Evolutionary conservation across 1,140 invertebrate genomes (phyloP).

Genomic region (Reticulitermes speratus): DNA sequence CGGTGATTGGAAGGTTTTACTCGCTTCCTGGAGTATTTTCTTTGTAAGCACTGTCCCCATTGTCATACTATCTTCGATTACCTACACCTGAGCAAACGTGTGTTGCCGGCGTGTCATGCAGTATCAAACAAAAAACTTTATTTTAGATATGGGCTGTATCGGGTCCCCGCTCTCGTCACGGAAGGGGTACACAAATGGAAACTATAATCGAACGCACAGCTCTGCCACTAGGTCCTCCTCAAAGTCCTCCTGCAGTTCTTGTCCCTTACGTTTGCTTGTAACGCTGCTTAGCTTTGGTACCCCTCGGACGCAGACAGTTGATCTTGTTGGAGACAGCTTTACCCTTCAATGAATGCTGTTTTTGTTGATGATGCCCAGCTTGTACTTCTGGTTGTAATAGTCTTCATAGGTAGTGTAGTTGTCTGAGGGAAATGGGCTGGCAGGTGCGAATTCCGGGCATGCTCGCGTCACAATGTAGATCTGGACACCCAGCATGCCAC

Average conservation of each 20-base stretch:
- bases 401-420: slow-evolving; percentile 70
- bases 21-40: no score
- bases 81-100: no score
- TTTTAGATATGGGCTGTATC: no score
- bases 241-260: slow-evolving; percentile 55
- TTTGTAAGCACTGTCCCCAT: no score
- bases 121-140: no score
- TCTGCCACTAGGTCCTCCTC: slow-evolving; percentile 88
- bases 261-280: slow-evolving; percentile 46
- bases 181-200: slow-evolving; percentile 78
- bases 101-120: no score
- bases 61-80: no score
- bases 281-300: slow-evolving; percentile 4
- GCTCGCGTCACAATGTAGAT: slow-evolving; percentile 84
- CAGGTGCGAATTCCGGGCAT: slow-evolving; percentile 73
- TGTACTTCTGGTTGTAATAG: slow-evolving; percentile 83
- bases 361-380: slow-evolving; percentile 64
- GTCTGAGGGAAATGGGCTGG: slow-evolving; percentile 77
- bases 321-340: slow-evolving; percentile 75
- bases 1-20: no score
- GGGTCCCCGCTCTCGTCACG: no score
- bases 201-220: slow-evolving; percentile 80
- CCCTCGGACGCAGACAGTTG: slow-evolving; percentile 67
- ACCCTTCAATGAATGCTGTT: slow-evolving; percentile 87
- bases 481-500: slow-evolving; percentile 29